Evolutionary conservation across 2,797 vertebrate genomes (phyloP), one percentile per base, ranked within the genome.

Genomic region (Cynodonichthys magdalenae): DNA sequence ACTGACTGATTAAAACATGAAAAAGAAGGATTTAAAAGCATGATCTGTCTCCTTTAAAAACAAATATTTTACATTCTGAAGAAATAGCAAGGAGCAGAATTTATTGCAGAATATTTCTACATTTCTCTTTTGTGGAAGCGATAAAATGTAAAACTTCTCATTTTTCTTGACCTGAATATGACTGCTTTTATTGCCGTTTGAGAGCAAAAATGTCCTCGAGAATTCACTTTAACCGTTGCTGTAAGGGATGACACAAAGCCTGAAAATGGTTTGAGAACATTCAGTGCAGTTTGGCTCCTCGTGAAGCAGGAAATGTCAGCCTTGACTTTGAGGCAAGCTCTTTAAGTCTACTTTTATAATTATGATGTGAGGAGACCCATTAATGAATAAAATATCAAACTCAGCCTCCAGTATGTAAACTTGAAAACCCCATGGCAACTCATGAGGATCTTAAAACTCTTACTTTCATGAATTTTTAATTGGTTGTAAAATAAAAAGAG

Each of bases 401-500:
- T 70, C 66, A 68, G 83, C 82, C 79, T 65, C 62, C 49, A 84
- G 77, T 79, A 66, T 82, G 81, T 86, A 82, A 78, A 86, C 82
- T 79, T 75, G 5, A 59, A 80, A 82, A 65, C 65, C 80, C 83
- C 8, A 46, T 20, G 71, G 81, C 57, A 47, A 63, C 70, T 75
- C 72, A 44, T 5, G 51, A 79, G 54, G 73, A 73, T 84, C 82
- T 81, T 68, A 80, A 87, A 86, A 79, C 73, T 80, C 66, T 64
- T 64, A 75, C 79, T 90, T 89, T 86, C 81, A 89, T 88, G 76
- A 74, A 90, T 90, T 86, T 89, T 92, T 92, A 90, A 91, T 90
- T 84, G 75, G 62, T 66, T 59, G 54, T 79, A 69, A 82, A 89
- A 91, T 75, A 79, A 75, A 84, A 63, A 64, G 55, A 15, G 53